Percentiles rank a stretch among this genome's conserved stretches.
phyloP scores from a whole-genome alignment of 2,113 vertebrate species.

The rabbit (Oryctolagus cuniculus) region mOryCun1.1 NC_091432.1:162667501-162668000 shows the following conservation, averaged over 20 bases:
- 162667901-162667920: too few relatives aligned
- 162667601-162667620: neutral
- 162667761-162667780: neutral
- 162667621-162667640: neutral
- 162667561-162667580: neutral
- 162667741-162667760: neutral
- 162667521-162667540: neutral
- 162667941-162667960: too few relatives aligned
- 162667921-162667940: too few relatives aligned
- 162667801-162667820: too few relatives aligned
- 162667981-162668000: too few relatives aligned
- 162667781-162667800: neutral
- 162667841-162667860: too few relatives aligned
- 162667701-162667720: neutral
- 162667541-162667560: neutral
- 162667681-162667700: neutral
- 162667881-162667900: too few relatives aligned
- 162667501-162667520: neutral
- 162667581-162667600: neutral
- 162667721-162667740: too few relatives aligned
- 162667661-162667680: neutral
- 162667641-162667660: neutral
- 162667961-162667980: too few relatives aligned
- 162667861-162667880: too few relatives aligned
- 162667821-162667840: too few relatives aligned